phyloP scores from a whole-genome alignment of 2,113 vertebrate genomes.

The Danio rerio region DNA sequence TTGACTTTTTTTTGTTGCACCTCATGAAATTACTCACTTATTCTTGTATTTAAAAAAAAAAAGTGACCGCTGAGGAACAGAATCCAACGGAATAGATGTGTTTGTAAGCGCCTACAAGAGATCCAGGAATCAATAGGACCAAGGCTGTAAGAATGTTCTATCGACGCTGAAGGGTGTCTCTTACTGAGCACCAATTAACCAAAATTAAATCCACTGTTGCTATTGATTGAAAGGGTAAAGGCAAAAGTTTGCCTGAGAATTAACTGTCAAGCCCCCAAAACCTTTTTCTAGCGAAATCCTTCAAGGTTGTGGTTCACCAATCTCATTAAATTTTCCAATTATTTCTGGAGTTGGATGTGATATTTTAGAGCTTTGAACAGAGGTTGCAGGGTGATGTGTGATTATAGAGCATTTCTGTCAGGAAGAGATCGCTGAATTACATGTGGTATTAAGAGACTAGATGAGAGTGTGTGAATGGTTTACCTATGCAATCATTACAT shows the following conservation, averaged over 20 bases:
- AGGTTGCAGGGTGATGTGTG: slow-evolving; percentile 69
- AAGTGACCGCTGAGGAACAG: neutral
- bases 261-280: slow-evolving; percentile 64
- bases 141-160: slow-evolving; percentile 48
- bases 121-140: slow-evolving; percentile 49
- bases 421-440: slow-evolving; percentile 59
- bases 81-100: neutral
- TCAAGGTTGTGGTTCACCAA: slow-evolving; percentile 70
- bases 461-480: slow-evolving; percentile 72
- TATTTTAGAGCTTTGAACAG: slow-evolving; percentile 74
- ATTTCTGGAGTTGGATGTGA: slow-evolving; percentile 72
- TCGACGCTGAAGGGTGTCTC: slow-evolving; percentile 30
- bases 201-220: slow-evolving; percentile 50
- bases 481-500: slow-evolving; percentile 69
- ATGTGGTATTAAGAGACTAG: slow-evolving; percentile 64
- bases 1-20: neutral
- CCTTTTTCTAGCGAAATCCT: slow-evolving; percentile 62
- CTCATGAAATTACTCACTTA: neutral
- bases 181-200: slow-evolving; percentile 54
- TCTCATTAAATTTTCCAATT: slow-evolving; percentile 76
- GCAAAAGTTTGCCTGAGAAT: slow-evolving; percentile 56
- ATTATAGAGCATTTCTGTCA: slow-evolving; percentile 68
- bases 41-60: neutral
- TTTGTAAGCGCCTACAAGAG: slow-evolving; percentile 40
- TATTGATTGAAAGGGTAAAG: slow-evolving; percentile 51